Evolutionary conservation across 2,888 invertebrate species (phyloP).

Genomic region (Synanthedon tipuliformis): DNA sequence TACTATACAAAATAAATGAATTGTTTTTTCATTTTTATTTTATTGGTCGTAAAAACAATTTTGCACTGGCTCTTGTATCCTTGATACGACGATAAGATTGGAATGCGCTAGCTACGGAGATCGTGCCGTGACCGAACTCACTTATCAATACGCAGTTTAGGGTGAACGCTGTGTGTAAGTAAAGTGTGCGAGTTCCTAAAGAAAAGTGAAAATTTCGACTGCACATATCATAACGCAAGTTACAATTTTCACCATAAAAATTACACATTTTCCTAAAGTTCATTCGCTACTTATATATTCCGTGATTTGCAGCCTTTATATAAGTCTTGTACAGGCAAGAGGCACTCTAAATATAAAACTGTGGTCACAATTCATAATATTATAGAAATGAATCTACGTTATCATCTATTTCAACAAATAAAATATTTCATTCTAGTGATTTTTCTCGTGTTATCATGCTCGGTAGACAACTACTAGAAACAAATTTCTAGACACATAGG

Average conservation of each 20-base stretch:
- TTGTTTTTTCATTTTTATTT: constrained; percentile 18
- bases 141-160: not conserved
- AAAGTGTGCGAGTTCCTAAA: not conserved
- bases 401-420: constrained; percentile 52
- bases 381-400: constrained; percentile 53
- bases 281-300: constrained; percentile 65
- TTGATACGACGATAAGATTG: constrained; percentile 40
- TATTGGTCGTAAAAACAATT: constrained; percentile 47
- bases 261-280: constrained; percentile 49
- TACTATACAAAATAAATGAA: constrained; percentile 43
- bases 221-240: constrained; percentile 69
- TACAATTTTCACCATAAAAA: constrained; percentile 71
- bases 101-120: constrained; percentile 57
- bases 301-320: constrained; percentile 72
- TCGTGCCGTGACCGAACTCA: not conserved
- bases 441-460: constrained; percentile 32
- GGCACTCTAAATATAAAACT: constrained; percentile 75
- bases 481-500: constrained; percentile 1
- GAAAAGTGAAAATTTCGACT: constrained; percentile 2
- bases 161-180: not conserved
- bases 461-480: constrained; percentile 15
- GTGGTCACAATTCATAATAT: constrained; percentile 59
- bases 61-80: constrained; percentile 33
- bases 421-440: constrained; percentile 56
- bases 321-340: constrained; percentile 73